phyloP scores from a whole-genome alignment of 2,888 invertebrate species.

The Blera fallax region DNA sequence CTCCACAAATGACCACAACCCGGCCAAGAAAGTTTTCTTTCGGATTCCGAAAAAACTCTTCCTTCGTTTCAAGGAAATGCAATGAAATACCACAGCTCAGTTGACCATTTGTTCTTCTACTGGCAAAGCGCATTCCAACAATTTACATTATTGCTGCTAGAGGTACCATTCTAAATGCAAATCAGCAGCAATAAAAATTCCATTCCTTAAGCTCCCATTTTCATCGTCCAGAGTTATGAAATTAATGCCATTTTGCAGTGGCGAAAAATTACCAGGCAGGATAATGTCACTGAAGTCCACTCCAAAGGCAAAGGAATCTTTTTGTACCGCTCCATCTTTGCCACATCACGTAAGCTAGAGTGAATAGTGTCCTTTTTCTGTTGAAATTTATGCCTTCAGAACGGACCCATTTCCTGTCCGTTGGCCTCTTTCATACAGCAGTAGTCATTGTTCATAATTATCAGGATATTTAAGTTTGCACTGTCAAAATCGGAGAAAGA shows the following conservation, averaged over 20 bases:
- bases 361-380: conserved; percentile 34
- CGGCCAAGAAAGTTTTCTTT: neutral
- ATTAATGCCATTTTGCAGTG: conserved; percentile 30
- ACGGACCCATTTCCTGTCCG: conserved; percentile 37
- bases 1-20: neutral
- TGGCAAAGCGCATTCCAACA: conserved; percentile 22
- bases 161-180: conserved; percentile 56
- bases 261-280: conserved; percentile 5
- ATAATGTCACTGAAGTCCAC: conserved; percentile 43
- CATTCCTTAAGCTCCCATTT: conserved; percentile 13
- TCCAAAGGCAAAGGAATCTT: conserved; percentile 10
- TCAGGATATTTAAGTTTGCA: conserved; percentile 19
- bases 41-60: too few relatives aligned
- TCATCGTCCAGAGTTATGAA: conserved; percentile 7
- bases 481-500: conserved; percentile 4
- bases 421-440: conserved; percentile 11
- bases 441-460: conserved; percentile 62
- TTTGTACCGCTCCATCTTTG: neutral
- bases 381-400: conserved; percentile 46
- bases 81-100: neutral
- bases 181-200: conserved; percentile 62
- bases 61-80: too few relatives aligned
- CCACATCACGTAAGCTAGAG: neutral
- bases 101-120: neutral
- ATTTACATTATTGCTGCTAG: conserved; percentile 31